Base-by-base conservation (phyloP, 2,888 invertebrate genomes). In the Hoplodrina blanda region DNA sequence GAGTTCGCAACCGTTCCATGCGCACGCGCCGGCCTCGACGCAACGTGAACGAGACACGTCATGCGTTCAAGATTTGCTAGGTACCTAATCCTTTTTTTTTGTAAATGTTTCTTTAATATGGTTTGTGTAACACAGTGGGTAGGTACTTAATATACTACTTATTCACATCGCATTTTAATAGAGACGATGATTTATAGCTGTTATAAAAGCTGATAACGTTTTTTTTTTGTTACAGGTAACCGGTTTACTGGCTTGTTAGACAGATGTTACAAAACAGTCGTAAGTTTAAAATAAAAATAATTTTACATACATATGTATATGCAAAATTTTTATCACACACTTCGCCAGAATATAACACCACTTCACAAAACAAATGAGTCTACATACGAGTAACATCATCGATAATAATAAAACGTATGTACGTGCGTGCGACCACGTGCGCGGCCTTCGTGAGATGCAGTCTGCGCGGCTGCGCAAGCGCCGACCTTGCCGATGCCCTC, bases 401-500 rank as follows among this genome's bases (percentile, higher is more conserved):
- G 73, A 73, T 76, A 71, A 69, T 79, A 81, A 81, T 78, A 73
- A 69, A 78, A 55, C 55, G 60, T 62, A 64, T 64, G 57, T 69
- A 80, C 79, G 76, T 81, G 85, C 69, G 67, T 54, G 11, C 19
- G n/a, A 69, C 76, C 87, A 85, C 81, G 87, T 82, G 85, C 76
- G 68, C 69, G 70, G 77, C 85, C 78, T 84, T 82, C 81, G 67
- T 33, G 60, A 62, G 82, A 77, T 81, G 85, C 85, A 86, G 83
- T 80, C 80, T 80, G 78, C 73, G 69, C 60, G 81, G 69, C 76
- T 70, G 75, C 74, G 78, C 77, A 71, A 57, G 78, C 72, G 59
- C 19, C 72, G 85, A 78, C 84, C 84, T 85, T 84, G 84, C 54
- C 61, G 62, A 30, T 73, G 84, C 84, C 84, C 84, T 80, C 80